Conservation (phyloP, 2,888 invertebrate genomes). For the Leucoptera coffeella region DNA sequence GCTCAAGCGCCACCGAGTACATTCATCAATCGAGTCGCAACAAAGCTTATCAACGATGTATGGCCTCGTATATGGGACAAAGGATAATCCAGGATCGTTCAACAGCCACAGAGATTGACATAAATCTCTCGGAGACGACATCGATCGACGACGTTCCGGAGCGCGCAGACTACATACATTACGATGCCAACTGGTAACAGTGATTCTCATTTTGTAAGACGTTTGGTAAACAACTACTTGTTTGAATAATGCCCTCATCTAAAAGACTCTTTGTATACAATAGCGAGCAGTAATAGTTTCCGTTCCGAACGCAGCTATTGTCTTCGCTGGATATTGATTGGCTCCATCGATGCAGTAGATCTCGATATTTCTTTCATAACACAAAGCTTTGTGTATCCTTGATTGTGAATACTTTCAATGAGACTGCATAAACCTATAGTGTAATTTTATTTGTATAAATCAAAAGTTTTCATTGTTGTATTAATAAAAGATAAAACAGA, state of each 20-base stretch:
- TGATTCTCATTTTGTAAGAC: no score
- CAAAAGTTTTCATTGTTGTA: no score
- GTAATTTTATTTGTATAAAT: no score
- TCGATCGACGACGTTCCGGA: slow-evolving; percentile 23
- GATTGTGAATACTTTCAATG: no score
- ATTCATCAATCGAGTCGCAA: slow-evolving; percentile 17
- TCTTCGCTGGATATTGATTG: slow-evolving; percentile 44
- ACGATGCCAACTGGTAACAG: no score
- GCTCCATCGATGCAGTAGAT: slow-evolving; percentile 23
- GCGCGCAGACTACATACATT: slow-evolving; percentile 14
- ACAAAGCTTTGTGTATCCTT: no score
- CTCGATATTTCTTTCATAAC: no score
- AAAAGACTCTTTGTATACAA: slow-evolving; percentile 44
- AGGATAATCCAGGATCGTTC: slow-evolving; percentile 38
- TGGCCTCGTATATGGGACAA: slow-evolving; percentile 29
- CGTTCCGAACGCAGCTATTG: slow-evolving; percentile 47
- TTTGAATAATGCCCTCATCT: slow-evolving; percentile 41
- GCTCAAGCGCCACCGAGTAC: no score
- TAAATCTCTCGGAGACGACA: slow-evolving; percentile 38
- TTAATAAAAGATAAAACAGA: no score
- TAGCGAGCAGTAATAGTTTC: slow-evolving; percentile 47
- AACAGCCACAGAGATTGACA: slow-evolving; percentile 34
- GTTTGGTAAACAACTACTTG: slow-evolving; percentile 39
- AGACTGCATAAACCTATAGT: no score
- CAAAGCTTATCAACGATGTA: slow-evolving; percentile 26